Base-by-base conservation (phyloP, 2,888 invertebrate species). In the Agrotis clavis region DNA sequence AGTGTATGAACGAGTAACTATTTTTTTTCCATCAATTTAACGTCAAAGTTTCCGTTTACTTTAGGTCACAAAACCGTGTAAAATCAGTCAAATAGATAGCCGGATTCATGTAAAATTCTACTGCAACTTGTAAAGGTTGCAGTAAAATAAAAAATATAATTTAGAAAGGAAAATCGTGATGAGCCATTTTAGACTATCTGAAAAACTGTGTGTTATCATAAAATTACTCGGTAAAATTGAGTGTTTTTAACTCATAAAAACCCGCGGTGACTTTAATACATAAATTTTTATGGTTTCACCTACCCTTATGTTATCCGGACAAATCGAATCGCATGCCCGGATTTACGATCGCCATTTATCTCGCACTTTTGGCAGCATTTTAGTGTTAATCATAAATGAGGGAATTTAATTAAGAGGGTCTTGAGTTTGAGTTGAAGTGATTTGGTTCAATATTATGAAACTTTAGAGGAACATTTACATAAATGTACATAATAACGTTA, bases 321-420 rank as follows among this genome's bases (percentile, higher is more conserved):
- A 84, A 87, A 90, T 89, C 89, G 88, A 90, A 88, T 78, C 66
- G 84, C 86, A 84, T 88, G 82, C 89, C 87, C 67, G 66, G 47
- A 70, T 90, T 90, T 90, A 91, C 86, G 86, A 78, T 47, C 56
- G 41, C 73, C 81, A 86, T 88, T 89, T 88, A 82, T 86, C 85
- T 84, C 82, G 77, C 82, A 81, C 79, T 87, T 88, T 87, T 81
- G 77, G 78, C 66, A 67, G 71, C 74, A 57, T 85, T 89, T 88
- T 88, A 89, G 82, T 85, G 74, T 82, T 84, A 77, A 82, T 84
- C 82, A 79, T 87, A 87, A 83, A 84, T 76, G 84, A 63, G 77
- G 70, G 81, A 84, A 83, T 84, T 84, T 84, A 87, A 87, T 86
- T 88, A 83, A 79, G 74, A 61, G 53, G 54, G 47, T 65, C 64